Evolutionary conservation across 2,888 invertebrate genomes (phyloP).

Genomic region (Spialia ferax): DNA sequence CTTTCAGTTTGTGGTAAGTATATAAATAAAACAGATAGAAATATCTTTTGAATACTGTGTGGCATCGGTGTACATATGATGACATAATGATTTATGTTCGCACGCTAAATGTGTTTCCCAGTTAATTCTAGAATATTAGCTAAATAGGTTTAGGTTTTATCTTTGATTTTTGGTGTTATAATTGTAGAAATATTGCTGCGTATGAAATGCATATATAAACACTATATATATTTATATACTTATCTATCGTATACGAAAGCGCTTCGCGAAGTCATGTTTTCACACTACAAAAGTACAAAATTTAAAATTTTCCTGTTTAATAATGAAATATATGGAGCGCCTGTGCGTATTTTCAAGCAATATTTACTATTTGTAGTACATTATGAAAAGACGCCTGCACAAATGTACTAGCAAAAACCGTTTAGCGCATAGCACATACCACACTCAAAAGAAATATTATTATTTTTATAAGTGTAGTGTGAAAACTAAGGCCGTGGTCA

Average conservation of each 20-base stretch:
- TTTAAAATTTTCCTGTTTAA: conserved; percentile 3
- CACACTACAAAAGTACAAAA: conserved; percentile 29
- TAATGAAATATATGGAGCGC: background rate
- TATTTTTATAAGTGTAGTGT: conserved; percentile 26
- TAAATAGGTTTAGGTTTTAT: conserved; percentile 28
- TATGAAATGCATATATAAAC: conserved; percentile 31
- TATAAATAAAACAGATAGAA: background rate
- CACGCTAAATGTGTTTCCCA: conserved; percentile 26
- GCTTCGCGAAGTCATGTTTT: conserved; percentile 37
- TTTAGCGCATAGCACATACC: background rate
- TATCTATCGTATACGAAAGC: conserved; percentile 55
- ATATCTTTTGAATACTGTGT: too few relatives aligned
- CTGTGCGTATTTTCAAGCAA: conserved; percentile 13
- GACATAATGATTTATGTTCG: background rate
- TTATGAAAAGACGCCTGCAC: conserved; percentile 17
- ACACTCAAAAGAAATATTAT: background rate
- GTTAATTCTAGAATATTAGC: conserved; percentile 11
- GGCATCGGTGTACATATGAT: too few relatives aligned
- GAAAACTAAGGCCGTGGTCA: conserved; percentile 28
- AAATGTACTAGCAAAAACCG: background rate
- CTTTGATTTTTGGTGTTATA: conserved; percentile 36
- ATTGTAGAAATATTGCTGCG: conserved; percentile 38
- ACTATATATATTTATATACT: conserved; percentile 41
- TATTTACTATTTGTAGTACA: background rate
- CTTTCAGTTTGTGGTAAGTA: background rate